Evolutionary conservation across 2,113 vertebrate species (phyloP).

Genomic region (Apus apus): DNA sequence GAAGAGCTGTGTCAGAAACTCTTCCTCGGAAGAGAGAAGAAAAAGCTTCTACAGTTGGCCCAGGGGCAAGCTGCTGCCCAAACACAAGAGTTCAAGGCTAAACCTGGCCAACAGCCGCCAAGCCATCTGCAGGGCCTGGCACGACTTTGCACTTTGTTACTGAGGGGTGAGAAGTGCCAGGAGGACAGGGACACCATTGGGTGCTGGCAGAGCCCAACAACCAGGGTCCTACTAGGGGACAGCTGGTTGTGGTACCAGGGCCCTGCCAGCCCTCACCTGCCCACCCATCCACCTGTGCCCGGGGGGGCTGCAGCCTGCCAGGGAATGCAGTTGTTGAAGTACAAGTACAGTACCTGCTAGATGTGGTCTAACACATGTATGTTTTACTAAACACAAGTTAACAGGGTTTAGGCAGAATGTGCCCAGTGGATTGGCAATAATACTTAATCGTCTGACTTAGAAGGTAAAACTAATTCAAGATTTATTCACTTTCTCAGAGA

Average conservation of each 20-base stretch:
- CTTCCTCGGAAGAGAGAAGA: not conserved
- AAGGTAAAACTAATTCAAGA: not conserved
- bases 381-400: not conserved
- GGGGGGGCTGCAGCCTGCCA: not conserved
- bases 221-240: fast-evolving
- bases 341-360: not conserved
- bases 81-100: not conserved
- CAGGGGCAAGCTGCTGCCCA: not conserved
- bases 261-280: not conserved
- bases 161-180: not conserved
- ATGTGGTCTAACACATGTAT: not conserved
- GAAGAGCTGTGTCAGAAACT: not conserved
- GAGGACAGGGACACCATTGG: fast-evolving
- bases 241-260: fast-evolving
- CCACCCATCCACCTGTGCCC: fast-evolving
- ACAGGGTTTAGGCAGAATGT: not conserved
- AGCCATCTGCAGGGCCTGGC: not conserved
- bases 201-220: not conserved
- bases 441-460: not conserved
- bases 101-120: not conserved
- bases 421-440: not conserved
- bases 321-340: not conserved
- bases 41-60: not conserved
- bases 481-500: not conserved
- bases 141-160: not conserved